phyloP scores from a whole-genome alignment of 1,140 invertebrate species.

The Apolygus lucorum region DNA sequence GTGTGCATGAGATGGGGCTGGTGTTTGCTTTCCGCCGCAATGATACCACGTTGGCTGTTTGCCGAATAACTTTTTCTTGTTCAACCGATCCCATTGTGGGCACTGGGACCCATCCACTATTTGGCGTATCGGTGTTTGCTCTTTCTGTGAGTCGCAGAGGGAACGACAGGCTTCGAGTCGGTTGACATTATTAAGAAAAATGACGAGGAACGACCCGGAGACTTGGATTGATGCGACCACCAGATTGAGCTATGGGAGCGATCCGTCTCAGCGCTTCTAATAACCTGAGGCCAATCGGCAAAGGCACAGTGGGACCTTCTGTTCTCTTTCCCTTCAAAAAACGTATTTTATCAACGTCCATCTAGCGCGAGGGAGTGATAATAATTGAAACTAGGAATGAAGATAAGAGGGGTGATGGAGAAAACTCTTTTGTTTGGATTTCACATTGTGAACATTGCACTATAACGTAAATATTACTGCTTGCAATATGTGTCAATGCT shows the following conservation, averaged over 20 bases:
- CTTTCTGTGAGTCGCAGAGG: not conserved
- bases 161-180: not conserved
- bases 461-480: no score
- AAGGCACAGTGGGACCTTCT: no score
- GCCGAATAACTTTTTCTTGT: not conserved
- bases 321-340: no score
- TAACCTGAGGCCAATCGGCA: no score
- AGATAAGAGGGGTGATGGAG: no score
- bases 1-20: not conserved
- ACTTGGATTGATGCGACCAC: constrained; percentile 2
- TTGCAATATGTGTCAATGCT: no score
- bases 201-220: not conserved
- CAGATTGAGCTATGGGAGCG: constrained; percentile 10
- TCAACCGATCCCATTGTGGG: not conserved
- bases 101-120: not conserved
- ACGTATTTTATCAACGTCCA: no score
- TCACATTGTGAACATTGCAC: no score
- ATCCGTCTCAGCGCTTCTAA: no score
- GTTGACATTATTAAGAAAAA: constrained; percentile 1
- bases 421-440: no score
- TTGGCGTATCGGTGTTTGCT: not conserved
- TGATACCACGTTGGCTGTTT: not conserved
- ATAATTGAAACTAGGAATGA: no score
- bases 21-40: not conserved
- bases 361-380: no score